Base-by-base conservation (phyloP, 30 jellyfish, hydroid and myxozoan genomes). In the Cassiopea andromeda region DNA sequence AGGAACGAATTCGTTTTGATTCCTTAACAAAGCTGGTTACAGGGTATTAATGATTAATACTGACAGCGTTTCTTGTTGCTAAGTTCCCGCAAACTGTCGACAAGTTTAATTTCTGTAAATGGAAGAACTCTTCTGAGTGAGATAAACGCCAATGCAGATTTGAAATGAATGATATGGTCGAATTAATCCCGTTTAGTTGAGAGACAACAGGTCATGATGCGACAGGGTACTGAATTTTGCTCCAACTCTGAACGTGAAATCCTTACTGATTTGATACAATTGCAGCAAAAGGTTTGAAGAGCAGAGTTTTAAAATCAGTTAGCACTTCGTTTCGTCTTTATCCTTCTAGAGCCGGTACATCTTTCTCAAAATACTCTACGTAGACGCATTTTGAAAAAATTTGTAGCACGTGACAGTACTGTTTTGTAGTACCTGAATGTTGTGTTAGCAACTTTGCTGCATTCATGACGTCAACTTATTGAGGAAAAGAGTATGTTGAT, bases 181-280 rank as follows among this genome's bases (percentile, higher is more conserved):
- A 6, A 4, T 43, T 15, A 15, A 2, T 75, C 7, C 2, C 13
- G 74, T 16, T 13, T 38, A 48, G 15, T 12, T 2, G 17, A 48
- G 60, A 75, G 69, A 54, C 69, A 12, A 54, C 87, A 70, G 83
- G 95, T 81, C 80, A 80, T 88, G 90, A 78, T 78, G 91, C 76
- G 77, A 78, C 80, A 38, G 38, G 69, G 82, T 43, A 13, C 6
- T 54, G 98, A 90, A 15, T 14, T 71, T 44, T 85, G 93, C 73
- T 71, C 98, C 7, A 54, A 68, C 27, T 88, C 98, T 69, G 98
- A 94, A 84, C 83, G 92, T 70, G 94, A 94, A 5, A 80, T 94
- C 45, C 85, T 94, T 7, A 72, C 94, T 12, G 97, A 91, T 64
- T 87, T 94, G 49, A 94, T 94, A 68, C 97, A 87, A 73, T 83